Evolutionary conservation across 92 coral and sea anemone genomes (phyloP), one percentile per base, ranked within the genome.

Genomic region (Porites evermanni): DNA sequence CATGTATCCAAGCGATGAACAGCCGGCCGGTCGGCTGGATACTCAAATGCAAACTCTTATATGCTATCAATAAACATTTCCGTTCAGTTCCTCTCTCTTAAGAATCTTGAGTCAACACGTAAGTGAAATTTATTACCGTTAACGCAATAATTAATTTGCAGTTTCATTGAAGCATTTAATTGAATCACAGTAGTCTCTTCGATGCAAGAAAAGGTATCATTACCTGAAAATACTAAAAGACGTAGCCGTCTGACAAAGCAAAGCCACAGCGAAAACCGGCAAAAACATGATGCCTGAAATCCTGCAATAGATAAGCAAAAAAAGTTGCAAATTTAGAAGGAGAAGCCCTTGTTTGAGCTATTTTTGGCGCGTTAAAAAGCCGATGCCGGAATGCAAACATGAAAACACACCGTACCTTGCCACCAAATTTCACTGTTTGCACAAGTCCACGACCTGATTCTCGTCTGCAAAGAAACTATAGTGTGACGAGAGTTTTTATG

Each of bases 181-280:
- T 63, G n/a, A 63, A n/a, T 16, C n/a, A 7, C 20, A 8, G 23
- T 29, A 29, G 61, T 69, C 51, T 38, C 38, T 19, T 51, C 3
- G 11, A 18, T 69, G 20, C 74, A 23, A 69, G 51, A 17, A 69
- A 4, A 19, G 14, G 12, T 18, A 69, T 8, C 32, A 18, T 44
- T 65, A 83, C 87, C 87, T 73, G 64, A 56, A 63, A 16, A 83
- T 26, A 14, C 21, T 51, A 52, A 73, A 64, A 29, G 79, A 73
- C n/a, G 18, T 53, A 3, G 69, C 73, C 18, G 66, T 73, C 78
- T 11, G 65, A 61, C 80, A 74, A 0, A 83, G 52, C 20, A 83
- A 47, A 17, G 73, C 87, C 7, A 83, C 7, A 13, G 52, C 24
- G 56, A 74, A 73, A 63, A 67, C 50, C 87, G 21, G 19, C 70